Base-by-base conservation (phyloP, 2,888 invertebrate species). In the Aporophyla nigra region DNA sequence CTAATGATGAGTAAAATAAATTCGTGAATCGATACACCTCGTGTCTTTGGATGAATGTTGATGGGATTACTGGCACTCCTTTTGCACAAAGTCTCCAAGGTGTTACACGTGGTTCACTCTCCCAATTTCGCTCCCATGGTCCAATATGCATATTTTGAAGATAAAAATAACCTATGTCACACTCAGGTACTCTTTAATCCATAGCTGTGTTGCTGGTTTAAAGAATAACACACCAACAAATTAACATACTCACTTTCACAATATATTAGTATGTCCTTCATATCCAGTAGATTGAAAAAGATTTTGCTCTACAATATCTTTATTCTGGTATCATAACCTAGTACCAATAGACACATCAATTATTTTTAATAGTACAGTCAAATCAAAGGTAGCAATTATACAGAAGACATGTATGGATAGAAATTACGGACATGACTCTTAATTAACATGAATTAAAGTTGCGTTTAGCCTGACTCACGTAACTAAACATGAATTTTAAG, bases 381-480 rank as follows among this genome's bases (percentile, higher is more conserved):
- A 79, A 56, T 59, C n/a, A 59, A 51, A 78, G 67, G 43, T 67
- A 49, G 19, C 43, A 63, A 67, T 74, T 67, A 51, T 16, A 33
- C 69, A 66, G 54, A 62, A 79, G 40, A 49, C 58, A 49, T 74
- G 66, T 63, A 59, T 43, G 10, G 24, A 54, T 14, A 9, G 49
- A 27, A 71, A 84, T 84, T 59, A 76, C 12, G 21, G 40, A 58
- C 54, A 61, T 71, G 27, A 69, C 24, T 66, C 67, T 56, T 71
- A 67, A 84, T 78, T 76, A 70, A 62, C 54, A 65, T 71, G 70
- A 72, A 65, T 76, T 77, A 59, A 71, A 70, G 54, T 14, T 53
- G 46, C 33, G 33, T n/a, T 43, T 46, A 46, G 2, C 4, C n/a
- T 40, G n/a, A 6, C 19, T 16, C 14, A 19, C 24, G 2, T 51